Evolutionary conservation across 2,797 vertebrate species (phyloP).

Genomic region (Poecile montanus): DNA sequence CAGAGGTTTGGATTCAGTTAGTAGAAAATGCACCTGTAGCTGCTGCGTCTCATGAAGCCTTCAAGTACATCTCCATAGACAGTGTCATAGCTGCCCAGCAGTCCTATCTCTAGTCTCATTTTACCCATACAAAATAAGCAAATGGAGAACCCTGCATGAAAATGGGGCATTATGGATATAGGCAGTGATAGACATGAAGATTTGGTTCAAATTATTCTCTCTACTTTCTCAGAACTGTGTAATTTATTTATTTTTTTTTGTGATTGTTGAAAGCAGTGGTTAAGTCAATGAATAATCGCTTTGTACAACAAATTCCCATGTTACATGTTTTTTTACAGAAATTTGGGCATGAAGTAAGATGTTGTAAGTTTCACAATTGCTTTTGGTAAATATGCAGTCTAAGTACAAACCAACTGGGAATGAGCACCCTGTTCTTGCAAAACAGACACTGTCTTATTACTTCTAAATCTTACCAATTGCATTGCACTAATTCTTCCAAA

Average conservation of each 20-base stretch:
- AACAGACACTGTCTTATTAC: background rate
- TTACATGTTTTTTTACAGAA: background rate
- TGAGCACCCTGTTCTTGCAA: background rate
- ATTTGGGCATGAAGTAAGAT: background rate
- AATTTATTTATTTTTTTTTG: background rate
- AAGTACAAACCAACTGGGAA: background rate
- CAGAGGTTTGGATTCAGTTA: background rate
- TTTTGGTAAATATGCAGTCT: background rate
- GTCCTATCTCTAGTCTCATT: rapidly evolving
- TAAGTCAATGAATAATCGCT: background rate
- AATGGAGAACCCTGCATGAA: background rate
- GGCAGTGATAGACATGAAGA: background rate
- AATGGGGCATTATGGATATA: background rate
- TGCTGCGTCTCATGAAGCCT: background rate
- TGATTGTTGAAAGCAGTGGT: background rate
- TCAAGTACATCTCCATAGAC: background rate
- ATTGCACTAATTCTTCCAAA: background rate
- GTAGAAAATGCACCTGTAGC: background rate
- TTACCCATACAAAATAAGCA: background rate
- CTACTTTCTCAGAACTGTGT: background rate
- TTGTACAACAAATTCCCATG: background rate
- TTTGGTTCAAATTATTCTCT: background rate
- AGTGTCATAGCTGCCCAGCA: background rate
- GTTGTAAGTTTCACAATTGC: background rate
- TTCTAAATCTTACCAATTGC: background rate